A percentile compares a stretch with the other conserved stretches of the same genome.
Conservation (phyloP, 2,888 invertebrate species). For the Lymantria monacha region DNA sequence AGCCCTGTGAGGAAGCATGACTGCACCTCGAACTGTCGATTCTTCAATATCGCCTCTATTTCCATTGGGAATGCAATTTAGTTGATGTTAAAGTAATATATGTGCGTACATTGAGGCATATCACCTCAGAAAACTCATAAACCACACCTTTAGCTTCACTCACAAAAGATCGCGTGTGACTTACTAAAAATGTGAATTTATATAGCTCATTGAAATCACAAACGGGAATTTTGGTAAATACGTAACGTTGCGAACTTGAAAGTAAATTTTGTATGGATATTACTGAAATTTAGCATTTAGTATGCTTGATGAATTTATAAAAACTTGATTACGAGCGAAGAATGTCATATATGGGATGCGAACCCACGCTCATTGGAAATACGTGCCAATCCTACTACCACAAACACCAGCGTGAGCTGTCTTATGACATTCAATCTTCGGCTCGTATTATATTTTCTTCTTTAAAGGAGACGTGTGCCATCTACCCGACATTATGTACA, state of each 20-base stretch:
- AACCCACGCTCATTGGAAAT: no score
- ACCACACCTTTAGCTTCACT: constrained; percentile 17
- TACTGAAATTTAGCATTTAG: no score
- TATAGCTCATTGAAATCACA: constrained; percentile 3
- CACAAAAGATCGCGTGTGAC: constrained; percentile 20
- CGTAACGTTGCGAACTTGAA: background rate
- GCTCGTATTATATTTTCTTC: no score
- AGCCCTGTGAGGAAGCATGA: constrained; percentile 38
- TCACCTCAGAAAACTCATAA: constrained; percentile 13
- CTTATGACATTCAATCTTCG: no score
- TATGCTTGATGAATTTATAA: no score
- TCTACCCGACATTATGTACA: no score
- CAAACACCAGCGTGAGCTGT: no score
- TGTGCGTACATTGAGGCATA: constrained; percentile 31
- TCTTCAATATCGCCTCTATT: constrained; percentile 65
- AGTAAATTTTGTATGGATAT: constrained; percentile 10
- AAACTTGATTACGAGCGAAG: no score
- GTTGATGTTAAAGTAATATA: constrained; percentile 42
- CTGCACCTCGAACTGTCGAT: constrained; percentile 48
- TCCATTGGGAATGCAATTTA: constrained; percentile 51
- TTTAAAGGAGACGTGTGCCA: no score
- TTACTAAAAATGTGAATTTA: constrained; percentile 12
- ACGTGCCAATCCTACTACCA: no score
- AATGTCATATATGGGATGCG: no score
- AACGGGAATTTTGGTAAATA: background rate